Conservation (phyloP, 2,797 vertebrate genomes). For the Adelosebastes latens region DNA sequence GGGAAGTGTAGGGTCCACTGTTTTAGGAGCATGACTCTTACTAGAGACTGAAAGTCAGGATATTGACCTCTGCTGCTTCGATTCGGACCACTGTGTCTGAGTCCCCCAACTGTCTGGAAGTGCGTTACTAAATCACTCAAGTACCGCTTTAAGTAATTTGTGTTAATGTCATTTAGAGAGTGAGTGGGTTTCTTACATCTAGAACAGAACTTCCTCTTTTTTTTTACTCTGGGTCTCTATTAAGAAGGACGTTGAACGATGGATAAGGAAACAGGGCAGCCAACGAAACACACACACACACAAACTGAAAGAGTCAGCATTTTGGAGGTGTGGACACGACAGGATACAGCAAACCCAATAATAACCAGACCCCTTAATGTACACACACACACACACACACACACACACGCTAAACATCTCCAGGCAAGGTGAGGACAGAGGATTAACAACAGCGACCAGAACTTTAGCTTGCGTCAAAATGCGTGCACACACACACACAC, state of each 20-base stretch:
- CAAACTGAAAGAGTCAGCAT: conserved; percentile 33
- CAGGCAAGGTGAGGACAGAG: conserved; percentile 48
- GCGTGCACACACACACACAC: neutral
- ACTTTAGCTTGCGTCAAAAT: conserved; percentile 15
- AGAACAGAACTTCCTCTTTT: neutral
- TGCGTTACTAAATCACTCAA: neutral
- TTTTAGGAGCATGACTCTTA: neutral
- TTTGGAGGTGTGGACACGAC: conserved; percentile 44
- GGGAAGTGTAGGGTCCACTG: neutral
- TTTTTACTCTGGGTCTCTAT: conserved; percentile 6
- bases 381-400: conserved; percentile 18
- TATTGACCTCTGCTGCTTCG: neutral
- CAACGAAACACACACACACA: neutral
- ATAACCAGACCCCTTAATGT: conserved; percentile 46
- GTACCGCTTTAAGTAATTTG: neutral
- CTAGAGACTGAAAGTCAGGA: too few species aligned
- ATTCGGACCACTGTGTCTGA: neutral
- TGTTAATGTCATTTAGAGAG: neutral
- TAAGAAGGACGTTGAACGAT: conserved; percentile 17
- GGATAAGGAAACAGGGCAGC: conserved; percentile 21
- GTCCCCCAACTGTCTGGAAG: neutral
- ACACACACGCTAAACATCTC: conserved; percentile 31
- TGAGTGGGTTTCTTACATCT: neutral
- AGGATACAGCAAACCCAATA: conserved; percentile 39
- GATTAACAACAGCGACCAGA: conserved; percentile 51